Base-by-base conservation (phyloP, 2,888 invertebrate species). In the Psylliodes chrysocephalus region DNA sequence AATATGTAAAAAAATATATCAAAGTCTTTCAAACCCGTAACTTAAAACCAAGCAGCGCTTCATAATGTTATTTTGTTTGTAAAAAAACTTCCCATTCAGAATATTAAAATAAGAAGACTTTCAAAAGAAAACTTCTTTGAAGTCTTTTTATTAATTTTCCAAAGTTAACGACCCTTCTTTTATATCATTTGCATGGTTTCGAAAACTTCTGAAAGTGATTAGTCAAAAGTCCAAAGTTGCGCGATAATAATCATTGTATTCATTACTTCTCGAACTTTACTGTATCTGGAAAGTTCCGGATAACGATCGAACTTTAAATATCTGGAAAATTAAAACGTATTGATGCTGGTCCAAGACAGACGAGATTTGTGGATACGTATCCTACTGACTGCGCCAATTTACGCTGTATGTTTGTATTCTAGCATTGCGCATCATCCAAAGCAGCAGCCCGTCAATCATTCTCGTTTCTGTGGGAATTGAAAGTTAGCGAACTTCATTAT, bases 91-190 rank as follows among this genome's bases (percentile, higher is more conserved):
- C 14, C 10, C 38, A 12, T 4, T n/a, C n/a, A n/a, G n/a, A 14
- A 14, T 38, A 38, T 38, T 38, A 38, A 38, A 38, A 38, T 38
- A 4, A 1, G 15, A 38, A 14, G 14, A 38, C 38, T 38, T 38
- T 15, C 14, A 14, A n/a, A n/a, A 12, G 15, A 38, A 38, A 38
- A 38, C 38, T 38, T 38, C 14, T 5, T 15, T 33, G 8, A 17
- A 42, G 38, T 54, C 42, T 61, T 67, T 64, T 67, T 64, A 62
- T 62, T 67, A 64, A 65, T 64, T n/a, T 62, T 54, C 12, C n/a
- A 57, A 60, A 64, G 64, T 63, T 62, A 64, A 56, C 53, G 64
- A 49, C 62, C 28, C 63, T 67, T 63, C 46, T 30, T 55, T 60
- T 67, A n/a, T 63, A 60, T 64, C 57, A 60, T 51, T 38, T 10